Base-by-base conservation (phyloP, 23 tunicate genomes). In the Ascidia mentula region DNA sequence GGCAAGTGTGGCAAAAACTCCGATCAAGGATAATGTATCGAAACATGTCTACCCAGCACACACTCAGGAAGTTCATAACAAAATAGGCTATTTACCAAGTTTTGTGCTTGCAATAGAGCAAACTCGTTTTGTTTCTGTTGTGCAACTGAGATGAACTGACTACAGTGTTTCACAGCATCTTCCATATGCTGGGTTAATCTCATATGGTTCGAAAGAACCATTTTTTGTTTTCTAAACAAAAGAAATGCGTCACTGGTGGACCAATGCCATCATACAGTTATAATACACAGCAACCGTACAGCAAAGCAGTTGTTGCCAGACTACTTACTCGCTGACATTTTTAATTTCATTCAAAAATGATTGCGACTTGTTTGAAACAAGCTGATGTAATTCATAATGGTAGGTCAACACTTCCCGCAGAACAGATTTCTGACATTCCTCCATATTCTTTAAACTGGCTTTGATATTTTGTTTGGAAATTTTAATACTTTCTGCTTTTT, bases 131-230 rank as follows among this genome's bases (percentile, higher is more conserved):
- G 74, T 32, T 88, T 38, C 30, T 77, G 40, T 5, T n/a, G 30
- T 0, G 92, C 86, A 37, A 73, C 45, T 17, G 61, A 36, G 36
- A 88, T 77, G 69, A 88, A 88, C 18, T 40, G 82, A 37, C 77
- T 77, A 35, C 87, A 77, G 46, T 88, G 87, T 2, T 80, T 73
- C 13, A 88, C 87, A 26, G 93, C 87, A 35, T 32, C 18, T 34
- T 38, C 37, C 46, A 84, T 34, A 32, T 36, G 60, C 12, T 59
- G 30, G 3, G 82, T 39, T n/a, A 33, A n/a, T 0, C 18, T 17
- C 32, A 84, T 31, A 31, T 84, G 88, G 20, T 30, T 32, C 8
- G 28, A 17, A 30, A 59, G 37, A 6, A 28, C 60, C 73, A 69
- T 28, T 42, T 15, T 42, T 9, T 42, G 53, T 15, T 9, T 15